phyloP scores from a whole-genome alignment of 2,113 vertebrate species.

The Ptyas mucosa region DNA sequence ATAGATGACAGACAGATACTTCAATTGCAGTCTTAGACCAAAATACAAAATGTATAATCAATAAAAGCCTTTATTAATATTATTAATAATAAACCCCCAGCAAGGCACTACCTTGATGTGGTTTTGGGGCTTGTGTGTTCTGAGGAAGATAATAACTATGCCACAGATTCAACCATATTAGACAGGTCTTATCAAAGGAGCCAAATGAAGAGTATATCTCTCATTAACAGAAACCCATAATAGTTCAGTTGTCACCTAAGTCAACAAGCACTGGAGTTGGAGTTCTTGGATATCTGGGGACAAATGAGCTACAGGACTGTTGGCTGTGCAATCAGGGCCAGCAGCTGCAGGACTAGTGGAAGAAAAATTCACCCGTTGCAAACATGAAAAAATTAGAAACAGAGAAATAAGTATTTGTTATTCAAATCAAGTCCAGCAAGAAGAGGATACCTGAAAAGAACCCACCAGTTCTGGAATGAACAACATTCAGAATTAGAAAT shows the following conservation, averaged over 20 bases:
- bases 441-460: background rate
- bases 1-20: background rate
- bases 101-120: background rate
- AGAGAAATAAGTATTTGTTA: background rate
- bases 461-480: background rate
- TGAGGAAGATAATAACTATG: background rate
- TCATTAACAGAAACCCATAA: background rate
- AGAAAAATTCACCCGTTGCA: background rate
- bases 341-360: background rate
- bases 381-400: background rate
- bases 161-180: background rate
- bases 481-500: background rate
- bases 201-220: background rate
- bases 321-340: background rate
- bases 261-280: background rate
- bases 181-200: background rate
- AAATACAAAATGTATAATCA: background rate
- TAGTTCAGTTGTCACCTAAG: background rate
- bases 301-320: background rate
- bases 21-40: background rate
- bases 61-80: background rate
- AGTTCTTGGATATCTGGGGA: background rate
- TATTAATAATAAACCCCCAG: too few relatives aligned
- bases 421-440: background rate
- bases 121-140: background rate